Base-by-base conservation (phyloP, 2,888 invertebrate genomes). In the Brachylomia viminalis region DNA sequence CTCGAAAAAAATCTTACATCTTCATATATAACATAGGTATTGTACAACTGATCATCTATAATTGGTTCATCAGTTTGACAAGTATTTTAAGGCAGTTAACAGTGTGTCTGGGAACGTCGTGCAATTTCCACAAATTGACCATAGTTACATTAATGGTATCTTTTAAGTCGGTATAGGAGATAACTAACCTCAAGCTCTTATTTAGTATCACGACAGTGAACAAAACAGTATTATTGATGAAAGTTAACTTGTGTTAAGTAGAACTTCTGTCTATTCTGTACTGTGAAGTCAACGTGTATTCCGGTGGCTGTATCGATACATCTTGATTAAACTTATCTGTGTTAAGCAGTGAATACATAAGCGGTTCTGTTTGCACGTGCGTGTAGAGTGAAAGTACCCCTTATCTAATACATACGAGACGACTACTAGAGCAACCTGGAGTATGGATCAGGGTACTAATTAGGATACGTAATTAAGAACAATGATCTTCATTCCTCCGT, bases 241-340 rank as follows among this genome's bases (percentile, higher is more conserved):
- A 2, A 23, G 2, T 54, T 23, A n/a, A 23, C n/a, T 54, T 23
- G 52, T 54, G 52, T 11, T n/a, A n/a, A 11, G 23, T 54, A 11
- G 52, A 54, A 54, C 23, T 23, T n/a, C 52, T 54, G 52, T 54
- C 33, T 23, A 30, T 20, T 4, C 27, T 71, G 7, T 20, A 17
- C 20, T 13, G 27, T 62, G 61, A 6, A 33, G 17, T 58, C 3
- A 61, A 27, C 58, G 83, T 72, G 86, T 83, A 83, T 59, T 58
- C 62, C 77, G 59, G 85, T 67, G 59, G 81, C 67, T 71, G 49
- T 79, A 68, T 80, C 77, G 81, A 87, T 77, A 87, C 71, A 73
- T 80, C 77, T 86, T 85, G 73, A 85, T 85, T 84, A 86, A 75
- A 75, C 47, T 84, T 85, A 85, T 85, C 85, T 64, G 75, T 75